Conservation (phyloP, 2,888 invertebrate genomes). For the Anticlea derivata region DNA sequence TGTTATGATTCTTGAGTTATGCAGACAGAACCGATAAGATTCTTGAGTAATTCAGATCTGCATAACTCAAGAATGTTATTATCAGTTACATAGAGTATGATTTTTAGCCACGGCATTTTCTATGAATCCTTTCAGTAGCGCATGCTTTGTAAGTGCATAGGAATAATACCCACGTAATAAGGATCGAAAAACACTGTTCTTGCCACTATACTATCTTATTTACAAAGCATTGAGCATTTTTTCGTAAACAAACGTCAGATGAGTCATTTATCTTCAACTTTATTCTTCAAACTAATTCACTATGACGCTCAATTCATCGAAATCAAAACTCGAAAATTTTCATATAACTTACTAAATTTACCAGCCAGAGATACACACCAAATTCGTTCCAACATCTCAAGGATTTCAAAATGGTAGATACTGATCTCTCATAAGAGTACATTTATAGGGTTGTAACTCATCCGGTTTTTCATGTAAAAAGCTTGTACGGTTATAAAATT, state of each 20-base stretch:
- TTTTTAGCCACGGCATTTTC: too few relatives aligned
- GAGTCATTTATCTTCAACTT: conserved; percentile 6
- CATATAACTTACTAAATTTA: conserved; percentile 18
- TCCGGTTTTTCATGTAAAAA: background rate
- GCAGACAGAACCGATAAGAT: too few relatives aligned
- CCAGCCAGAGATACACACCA: conserved; percentile 16
- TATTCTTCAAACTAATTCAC: conserved; percentile 18
- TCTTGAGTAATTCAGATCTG: too few relatives aligned
- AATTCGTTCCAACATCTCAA: conserved; percentile 24
- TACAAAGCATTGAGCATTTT: background rate
- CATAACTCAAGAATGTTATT: too few relatives aligned
- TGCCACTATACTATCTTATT: too few relatives aligned
- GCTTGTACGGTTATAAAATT: background rate
- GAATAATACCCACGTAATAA: too few relatives aligned
- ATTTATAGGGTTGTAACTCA: conserved; percentile 5
- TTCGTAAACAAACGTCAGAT: background rate
- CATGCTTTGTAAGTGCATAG: too few relatives aligned
- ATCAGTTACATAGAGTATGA: too few relatives aligned
- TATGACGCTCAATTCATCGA: conserved; percentile 14
- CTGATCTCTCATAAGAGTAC: conserved; percentile 12
- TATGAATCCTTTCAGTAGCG: too few relatives aligned
- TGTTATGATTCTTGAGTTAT: too few relatives aligned
- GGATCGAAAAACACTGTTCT: too few relatives aligned
- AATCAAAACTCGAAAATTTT: background rate
- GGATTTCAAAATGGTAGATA: conserved; percentile 26